These are phyloP conservation scores for Clivina fossor DNA, from an alignment of 2,888 invertebrate genomes.

Conservation along the genomic window DNA sequence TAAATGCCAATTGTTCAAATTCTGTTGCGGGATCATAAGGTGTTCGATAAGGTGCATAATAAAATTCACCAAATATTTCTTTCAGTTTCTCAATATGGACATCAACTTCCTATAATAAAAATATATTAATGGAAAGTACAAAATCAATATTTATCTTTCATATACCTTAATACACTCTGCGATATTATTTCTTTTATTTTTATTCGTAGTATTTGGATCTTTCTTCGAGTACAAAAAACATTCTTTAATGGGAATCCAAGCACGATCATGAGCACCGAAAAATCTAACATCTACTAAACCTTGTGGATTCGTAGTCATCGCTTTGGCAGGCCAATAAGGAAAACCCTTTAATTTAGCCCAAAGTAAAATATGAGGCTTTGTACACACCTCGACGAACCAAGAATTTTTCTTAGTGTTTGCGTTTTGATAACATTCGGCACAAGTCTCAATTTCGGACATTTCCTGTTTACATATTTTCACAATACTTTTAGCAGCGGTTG, in stretches of 20 bases:
- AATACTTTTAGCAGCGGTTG: slow-evolving; percentile 73
- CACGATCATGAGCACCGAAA: slow-evolving; percentile 93
- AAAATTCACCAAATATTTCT: slow-evolving; percentile 70
- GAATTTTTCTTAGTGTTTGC: slow-evolving; percentile 77
- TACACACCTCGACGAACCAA: slow-evolving; percentile 93
- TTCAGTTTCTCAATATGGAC: slow-evolving; percentile 73
- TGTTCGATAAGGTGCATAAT: slow-evolving; percentile 71
- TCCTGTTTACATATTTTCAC: slow-evolving; percentile 85
- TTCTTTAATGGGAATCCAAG: slow-evolving; percentile 84
- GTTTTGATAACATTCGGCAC: slow-evolving; percentile 87
- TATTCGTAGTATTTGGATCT: slow-evolving; percentile 66
- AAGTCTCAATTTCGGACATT: slow-evolving; percentile 89
- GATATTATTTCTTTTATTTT: slow-evolving; percentile 61
- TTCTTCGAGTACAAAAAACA: slow-evolving; percentile 81
- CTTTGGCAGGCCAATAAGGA: slow-evolving; percentile 97
- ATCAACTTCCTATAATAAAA: slow-evolving; percentile 68
- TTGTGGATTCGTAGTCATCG: slow-evolving; percentile 66
- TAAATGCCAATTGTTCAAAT: slow-evolving; percentile 63
- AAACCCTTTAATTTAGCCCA: slow-evolving; percentile 97
- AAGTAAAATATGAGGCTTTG: slow-evolving; percentile 83
- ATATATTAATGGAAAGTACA: slow-evolving; percentile 3
- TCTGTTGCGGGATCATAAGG: slow-evolving; percentile 66
- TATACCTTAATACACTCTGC: slow-evolving; percentile 63
- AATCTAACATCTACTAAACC: slow-evolving; percentile 86
- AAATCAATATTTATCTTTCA: slow-evolving; percentile 11